Percentiles rank a stretch among this genome's conserved stretches.
phyloP scores from a whole-genome alignment of 2,113 vertebrate species.

The Cavia aperea region DNA sequence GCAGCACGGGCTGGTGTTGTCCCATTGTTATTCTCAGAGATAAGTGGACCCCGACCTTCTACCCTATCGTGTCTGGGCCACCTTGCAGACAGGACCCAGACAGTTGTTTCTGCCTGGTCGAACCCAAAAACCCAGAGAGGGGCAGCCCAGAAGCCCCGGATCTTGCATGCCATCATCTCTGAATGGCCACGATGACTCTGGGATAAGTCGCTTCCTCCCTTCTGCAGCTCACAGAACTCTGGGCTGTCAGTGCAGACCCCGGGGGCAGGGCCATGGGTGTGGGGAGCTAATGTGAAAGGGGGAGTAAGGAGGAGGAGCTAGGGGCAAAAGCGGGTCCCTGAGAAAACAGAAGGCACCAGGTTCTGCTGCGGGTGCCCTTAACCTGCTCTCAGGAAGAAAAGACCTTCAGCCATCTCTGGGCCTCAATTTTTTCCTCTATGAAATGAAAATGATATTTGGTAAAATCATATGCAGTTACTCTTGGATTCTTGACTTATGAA shows the following conservation, averaged over 20 bases:
- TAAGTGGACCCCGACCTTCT: background rate
- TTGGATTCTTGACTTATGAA: background rate
- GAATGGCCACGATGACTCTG: background rate
- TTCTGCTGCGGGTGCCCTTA: background rate
- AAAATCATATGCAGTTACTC: background rate
- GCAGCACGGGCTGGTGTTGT: background rate
- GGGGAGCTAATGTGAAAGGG: background rate
- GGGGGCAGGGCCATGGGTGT: background rate
- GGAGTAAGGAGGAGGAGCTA: background rate
- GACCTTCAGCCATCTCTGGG: background rate
- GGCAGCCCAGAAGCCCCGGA: background rate
- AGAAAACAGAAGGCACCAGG: background rate
- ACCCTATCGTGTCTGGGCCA: background rate
- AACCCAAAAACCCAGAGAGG: slow-evolving; percentile 45
- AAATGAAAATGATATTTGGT: background rate
- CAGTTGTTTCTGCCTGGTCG: slow-evolving; percentile 62
- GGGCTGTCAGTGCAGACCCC: background rate
- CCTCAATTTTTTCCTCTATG: background rate
- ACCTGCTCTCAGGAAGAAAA: background rate
- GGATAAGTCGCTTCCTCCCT: slow-evolving; percentile 51
- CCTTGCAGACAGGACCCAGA: background rate
- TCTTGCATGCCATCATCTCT: slow-evolving; percentile 15
- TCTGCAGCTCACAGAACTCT: background rate
- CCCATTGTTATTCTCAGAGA: slow-evolving; percentile 12
- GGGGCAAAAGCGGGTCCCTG: slow-evolving; percentile 2